phyloP scores from a whole-genome alignment of 2,888 invertebrate genomes.

The Trypoxylon attenuatum region DNA sequence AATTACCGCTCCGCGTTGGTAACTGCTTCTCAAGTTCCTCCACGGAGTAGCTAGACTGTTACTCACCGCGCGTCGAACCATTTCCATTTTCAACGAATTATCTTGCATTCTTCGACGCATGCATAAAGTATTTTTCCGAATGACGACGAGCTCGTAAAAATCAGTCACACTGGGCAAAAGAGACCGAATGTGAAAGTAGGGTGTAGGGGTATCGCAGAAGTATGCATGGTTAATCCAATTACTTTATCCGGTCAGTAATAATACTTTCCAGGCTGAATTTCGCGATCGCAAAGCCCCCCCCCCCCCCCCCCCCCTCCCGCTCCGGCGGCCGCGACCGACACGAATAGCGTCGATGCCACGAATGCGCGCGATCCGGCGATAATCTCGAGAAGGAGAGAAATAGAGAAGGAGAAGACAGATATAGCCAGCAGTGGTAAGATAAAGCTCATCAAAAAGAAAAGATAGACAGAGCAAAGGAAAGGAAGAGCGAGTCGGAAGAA shows the following conservation, averaged over 20 bases:
- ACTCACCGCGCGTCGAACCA: too few species aligned
- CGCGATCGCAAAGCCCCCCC: too few species aligned
- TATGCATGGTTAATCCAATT: slow-evolving; percentile 34
- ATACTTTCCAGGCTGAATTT: neutral
- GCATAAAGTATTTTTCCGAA: too few species aligned
- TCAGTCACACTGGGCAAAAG: neutral
- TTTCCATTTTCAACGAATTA: too few species aligned
- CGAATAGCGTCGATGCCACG: neutral
- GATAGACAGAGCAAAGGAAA: neutral
- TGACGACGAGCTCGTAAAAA: too few species aligned
- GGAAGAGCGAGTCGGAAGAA: neutral
- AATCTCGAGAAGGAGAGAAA: neutral
- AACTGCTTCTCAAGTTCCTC: too few species aligned
- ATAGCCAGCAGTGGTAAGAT: neutral
- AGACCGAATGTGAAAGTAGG: neutral
- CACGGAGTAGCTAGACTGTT: too few species aligned
- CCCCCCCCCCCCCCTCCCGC: too few species aligned
- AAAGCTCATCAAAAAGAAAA: neutral
- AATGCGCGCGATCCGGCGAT: neutral
- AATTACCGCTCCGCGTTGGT: neutral
- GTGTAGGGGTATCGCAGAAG: slow-evolving; percentile 16
- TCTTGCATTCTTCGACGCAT: too few species aligned
- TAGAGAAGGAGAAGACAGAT: neutral
- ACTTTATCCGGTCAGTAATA: slow-evolving; percentile 6
- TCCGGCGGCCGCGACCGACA: too few species aligned